A percentile compares a stretch with the other conserved stretches of the same genome.
Evolutionary conservation across 1,140 invertebrate species (phyloP).

Genomic region (Psilanteris sp.): DNA sequence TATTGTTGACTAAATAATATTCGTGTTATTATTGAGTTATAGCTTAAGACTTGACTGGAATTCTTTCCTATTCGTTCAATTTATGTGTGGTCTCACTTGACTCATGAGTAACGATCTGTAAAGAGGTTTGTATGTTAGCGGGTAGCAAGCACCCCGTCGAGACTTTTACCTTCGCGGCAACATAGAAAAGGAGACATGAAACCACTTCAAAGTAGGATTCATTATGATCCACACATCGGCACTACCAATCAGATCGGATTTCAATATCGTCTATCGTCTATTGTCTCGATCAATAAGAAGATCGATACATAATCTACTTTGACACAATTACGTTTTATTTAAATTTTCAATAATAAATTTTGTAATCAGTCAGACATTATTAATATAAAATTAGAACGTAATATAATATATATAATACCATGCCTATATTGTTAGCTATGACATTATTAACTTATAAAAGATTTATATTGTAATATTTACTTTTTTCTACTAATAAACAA

Average conservation of each 20-base stretch:
- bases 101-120: conserved; percentile 79
- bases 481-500: too few species aligned
- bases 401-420: too few species aligned
- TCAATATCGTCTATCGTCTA: conserved; percentile 56
- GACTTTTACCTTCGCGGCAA: conserved; percentile 61
- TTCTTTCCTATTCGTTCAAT: conserved; percentile 61
- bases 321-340: conserved; percentile 41
- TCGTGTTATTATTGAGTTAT: conserved; percentile 66
- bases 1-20: conserved; percentile 67
- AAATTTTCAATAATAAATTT: conserved; percentile 37
- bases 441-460: too few species aligned
- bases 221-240: conserved; percentile 56
- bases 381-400: too few species aligned
- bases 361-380: conserved; percentile 19
- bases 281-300: conserved; percentile 40
- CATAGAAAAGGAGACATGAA: conserved; percentile 53
- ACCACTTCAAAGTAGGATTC: conserved; percentile 35
- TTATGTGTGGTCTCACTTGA: conserved; percentile 75
- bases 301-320: conserved; percentile 30
- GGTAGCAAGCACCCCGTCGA: conserved; percentile 75
- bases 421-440: too few species aligned
- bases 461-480: too few species aligned
- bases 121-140: conserved; percentile 79
- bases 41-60: conserved; percentile 29
- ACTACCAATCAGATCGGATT: conserved; percentile 55